These are phyloP conservation scores for Empidonax alnorum DNA, from an alignment of 2,113 vertebrate genomes.

Conservation along the genomic window DNA sequence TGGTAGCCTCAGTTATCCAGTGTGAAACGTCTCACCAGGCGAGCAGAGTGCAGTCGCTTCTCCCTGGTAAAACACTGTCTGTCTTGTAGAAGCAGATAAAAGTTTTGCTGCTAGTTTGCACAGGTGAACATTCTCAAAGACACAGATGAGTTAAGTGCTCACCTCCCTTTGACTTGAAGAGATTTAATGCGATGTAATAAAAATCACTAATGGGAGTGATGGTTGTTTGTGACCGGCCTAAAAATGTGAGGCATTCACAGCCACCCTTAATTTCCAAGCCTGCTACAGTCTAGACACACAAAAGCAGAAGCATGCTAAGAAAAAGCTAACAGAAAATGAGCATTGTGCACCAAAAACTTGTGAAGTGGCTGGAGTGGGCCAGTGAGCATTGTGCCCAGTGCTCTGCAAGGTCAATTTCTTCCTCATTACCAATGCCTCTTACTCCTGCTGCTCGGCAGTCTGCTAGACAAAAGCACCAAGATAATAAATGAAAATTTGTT, in stretches of 20 bases:
- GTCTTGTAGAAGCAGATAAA: not conserved
- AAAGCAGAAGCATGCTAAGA: not conserved
- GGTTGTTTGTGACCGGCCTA: not conserved
- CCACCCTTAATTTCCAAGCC: not conserved
- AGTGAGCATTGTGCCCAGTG: not conserved
- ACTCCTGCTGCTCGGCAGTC: not conserved
- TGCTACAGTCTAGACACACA: not conserved
- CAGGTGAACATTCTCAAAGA: not conserved
- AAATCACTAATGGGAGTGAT: not conserved
- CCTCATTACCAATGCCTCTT: not conserved
- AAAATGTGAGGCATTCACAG: not conserved
- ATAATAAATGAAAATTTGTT: not conserved
- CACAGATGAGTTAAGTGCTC: not conserved
- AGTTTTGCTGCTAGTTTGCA: not conserved
- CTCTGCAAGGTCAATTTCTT: not conserved
- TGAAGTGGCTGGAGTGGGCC: not conserved
- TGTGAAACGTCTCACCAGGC: not conserved
- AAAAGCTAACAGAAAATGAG: not conserved
- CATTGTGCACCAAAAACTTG: not conserved
- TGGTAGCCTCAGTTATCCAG: not conserved
- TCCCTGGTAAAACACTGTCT: not conserved
- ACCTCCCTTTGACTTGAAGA: not conserved
- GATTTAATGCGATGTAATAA: not conserved
- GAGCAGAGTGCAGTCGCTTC: not conserved
- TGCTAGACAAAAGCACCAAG: not conserved